These are phyloP conservation scores for Lepidocolaptes lacrymiger DNA, from an alignment of 2,797 vertebrate species.

Conservation along the genomic window DNA sequence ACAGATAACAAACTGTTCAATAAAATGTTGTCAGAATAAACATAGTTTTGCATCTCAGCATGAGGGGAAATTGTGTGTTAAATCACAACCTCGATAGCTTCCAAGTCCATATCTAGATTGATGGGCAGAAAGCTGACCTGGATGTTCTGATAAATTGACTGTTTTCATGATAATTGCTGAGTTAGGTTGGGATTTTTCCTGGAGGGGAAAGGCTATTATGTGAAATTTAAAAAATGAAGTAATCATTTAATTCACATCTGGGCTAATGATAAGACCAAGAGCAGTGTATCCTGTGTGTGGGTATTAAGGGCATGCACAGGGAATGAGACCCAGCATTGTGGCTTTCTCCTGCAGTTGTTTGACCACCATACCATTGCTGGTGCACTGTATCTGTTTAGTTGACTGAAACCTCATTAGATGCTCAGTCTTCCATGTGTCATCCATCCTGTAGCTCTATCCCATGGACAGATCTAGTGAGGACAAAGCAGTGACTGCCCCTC, in stretches of 20 bases:
- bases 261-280: background rate
- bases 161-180: background rate
- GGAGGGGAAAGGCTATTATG: accelerated
- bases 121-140: conserved; percentile 24
- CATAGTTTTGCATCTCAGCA: background rate
- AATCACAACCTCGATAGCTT: background rate
- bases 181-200: background rate
- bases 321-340: background rate
- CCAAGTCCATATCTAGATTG: background rate
- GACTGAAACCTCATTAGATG: background rate
- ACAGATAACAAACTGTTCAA: background rate
- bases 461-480: background rate
- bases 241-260: background rate
- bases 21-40: background rate
- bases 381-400: background rate
- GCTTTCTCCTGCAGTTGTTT: background rate
- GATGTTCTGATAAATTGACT: background rate
- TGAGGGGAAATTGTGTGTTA: background rate
- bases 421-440: background rate
- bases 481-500: background rate
- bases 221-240: background rate
- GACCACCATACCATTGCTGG: background rate
- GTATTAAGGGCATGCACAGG: background rate
- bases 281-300: background rate
- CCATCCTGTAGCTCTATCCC: background rate